Percentiles rank a stretch among this genome's conserved stretches.
Conservation (phyloP, 2,113 vertebrate genomes). For the Microtus pennsylvanicus region DNA sequence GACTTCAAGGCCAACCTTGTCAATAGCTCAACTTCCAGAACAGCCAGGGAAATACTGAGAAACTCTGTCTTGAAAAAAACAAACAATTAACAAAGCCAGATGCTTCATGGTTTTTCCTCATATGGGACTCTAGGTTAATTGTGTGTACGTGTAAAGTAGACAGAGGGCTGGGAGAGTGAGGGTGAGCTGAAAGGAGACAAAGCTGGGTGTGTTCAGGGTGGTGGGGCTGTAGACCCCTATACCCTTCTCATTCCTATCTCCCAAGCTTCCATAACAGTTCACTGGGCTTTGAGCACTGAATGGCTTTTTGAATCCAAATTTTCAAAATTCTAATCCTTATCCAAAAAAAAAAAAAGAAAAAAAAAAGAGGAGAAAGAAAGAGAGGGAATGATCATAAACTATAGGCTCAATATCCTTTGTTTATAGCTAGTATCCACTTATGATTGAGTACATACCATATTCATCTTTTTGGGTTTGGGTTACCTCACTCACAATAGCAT, state of each 20-base stretch:
- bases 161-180: neutral
- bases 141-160: neutral
- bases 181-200: neutral
- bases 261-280: neutral
- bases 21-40: neutral
- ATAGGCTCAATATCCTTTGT: too few species aligned
- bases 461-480: too few species aligned
- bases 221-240: neutral
- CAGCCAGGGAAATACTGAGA: neutral
- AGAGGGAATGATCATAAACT: too few species aligned
- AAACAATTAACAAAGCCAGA: neutral
- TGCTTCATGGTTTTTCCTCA: neutral
- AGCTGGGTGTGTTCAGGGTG: neutral
- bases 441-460: too few species aligned
- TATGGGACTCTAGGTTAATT: neutral
- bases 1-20: neutral
- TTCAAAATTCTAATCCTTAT: neutral
- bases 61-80: neutral
- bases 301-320: neutral
- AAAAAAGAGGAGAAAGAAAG: neutral
- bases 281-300: neutral
- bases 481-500: too few species aligned
- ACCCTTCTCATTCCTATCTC: neutral
- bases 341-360: neutral
- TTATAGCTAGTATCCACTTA: too few species aligned